Evolutionary conservation across 2,113 vertebrate species (phyloP).

Genomic region (Indicator maculatus): DNA sequence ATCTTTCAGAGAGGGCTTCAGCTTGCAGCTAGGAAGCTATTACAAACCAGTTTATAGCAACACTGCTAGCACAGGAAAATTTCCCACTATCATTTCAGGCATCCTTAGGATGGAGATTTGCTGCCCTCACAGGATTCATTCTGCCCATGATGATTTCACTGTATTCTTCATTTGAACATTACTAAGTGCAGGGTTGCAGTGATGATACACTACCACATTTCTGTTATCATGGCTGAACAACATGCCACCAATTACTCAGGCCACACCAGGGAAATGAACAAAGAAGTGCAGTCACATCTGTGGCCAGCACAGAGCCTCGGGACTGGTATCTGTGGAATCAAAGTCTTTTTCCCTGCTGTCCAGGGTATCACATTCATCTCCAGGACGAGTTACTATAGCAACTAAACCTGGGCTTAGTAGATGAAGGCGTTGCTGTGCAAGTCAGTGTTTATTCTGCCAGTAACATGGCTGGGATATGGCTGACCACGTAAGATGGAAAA

Average conservation of each 20-base stretch:
- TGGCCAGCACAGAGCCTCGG: neutral
- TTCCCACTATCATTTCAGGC: neutral
- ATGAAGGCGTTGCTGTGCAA: slow-evolving; percentile 37
- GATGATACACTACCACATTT: neutral
- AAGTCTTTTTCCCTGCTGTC: slow-evolving; percentile 34
- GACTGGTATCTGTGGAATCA: slow-evolving; percentile 28
- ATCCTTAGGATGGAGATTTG: neutral
- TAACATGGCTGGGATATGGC: neutral
- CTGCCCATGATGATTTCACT: neutral
- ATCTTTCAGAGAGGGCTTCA: neutral
- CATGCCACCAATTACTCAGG: neutral
- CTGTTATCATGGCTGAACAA: neutral
- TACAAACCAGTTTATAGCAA: neutral
- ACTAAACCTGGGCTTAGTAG: slow-evolving; percentile 55
- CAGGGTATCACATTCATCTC: slow-evolving; percentile 50
- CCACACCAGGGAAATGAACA: neutral
- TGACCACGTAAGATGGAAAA: neutral
- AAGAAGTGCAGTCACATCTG: neutral
- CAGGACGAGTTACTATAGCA: slow-evolving; percentile 54
- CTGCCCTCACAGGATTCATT: neutral
- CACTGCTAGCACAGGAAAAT: neutral
- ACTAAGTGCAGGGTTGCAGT: neutral
- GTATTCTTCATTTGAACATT: neutral
- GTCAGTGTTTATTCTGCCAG: slow-evolving; percentile 28
- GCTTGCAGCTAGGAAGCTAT: neutral